These are phyloP conservation scores for Caprella mutica DNA, from an alignment of 2,888 invertebrate genomes.

Conservation along the genomic window DNA sequence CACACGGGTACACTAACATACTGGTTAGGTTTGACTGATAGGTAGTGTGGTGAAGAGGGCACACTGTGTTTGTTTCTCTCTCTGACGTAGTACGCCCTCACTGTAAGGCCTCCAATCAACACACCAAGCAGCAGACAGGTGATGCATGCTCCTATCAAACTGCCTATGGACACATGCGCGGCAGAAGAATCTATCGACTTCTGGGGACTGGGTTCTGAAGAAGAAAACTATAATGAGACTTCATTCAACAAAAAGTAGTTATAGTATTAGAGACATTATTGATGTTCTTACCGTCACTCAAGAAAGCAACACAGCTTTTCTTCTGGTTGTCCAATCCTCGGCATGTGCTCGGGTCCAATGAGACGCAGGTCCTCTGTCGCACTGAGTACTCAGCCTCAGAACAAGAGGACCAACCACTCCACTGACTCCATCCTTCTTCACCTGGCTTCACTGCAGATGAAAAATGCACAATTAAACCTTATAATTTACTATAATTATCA, in stretches of 20 bases:
- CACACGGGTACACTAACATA: slow-evolving; percentile 36
- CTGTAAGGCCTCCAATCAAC: slow-evolving; percentile 41
- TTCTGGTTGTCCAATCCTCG: slow-evolving; percentile 58
- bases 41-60: slow-evolving; percentile 66
- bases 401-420: slow-evolving; percentile 57
- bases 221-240: not conserved
- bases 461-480: not conserved
- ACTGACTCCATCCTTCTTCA: slow-evolving; percentile 48
- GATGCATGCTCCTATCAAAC: slow-evolving; percentile 35
- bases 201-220: not conserved
- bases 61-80: slow-evolving; percentile 42
- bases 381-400: slow-evolving; percentile 57
- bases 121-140: slow-evolving; percentile 39
- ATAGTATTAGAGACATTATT: not conserved
- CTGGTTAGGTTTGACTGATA: slow-evolving; percentile 44
- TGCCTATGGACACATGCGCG: slow-evolving; percentile 17
- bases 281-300: slow-evolving; percentile 34
- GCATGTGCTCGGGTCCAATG: slow-evolving; percentile 46
- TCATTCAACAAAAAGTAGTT: not conserved
- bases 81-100: slow-evolving; percentile 45
- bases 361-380: slow-evolving; percentile 35
- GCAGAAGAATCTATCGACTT: not conserved
- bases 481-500: not conserved
- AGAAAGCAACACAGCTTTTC: slow-evolving; percentile 52
- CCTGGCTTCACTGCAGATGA: slow-evolving; percentile 11